Evolutionary conservation across 2,888 invertebrate genomes (phyloP).

Genomic region (Toxonevra muliebris): DNA sequence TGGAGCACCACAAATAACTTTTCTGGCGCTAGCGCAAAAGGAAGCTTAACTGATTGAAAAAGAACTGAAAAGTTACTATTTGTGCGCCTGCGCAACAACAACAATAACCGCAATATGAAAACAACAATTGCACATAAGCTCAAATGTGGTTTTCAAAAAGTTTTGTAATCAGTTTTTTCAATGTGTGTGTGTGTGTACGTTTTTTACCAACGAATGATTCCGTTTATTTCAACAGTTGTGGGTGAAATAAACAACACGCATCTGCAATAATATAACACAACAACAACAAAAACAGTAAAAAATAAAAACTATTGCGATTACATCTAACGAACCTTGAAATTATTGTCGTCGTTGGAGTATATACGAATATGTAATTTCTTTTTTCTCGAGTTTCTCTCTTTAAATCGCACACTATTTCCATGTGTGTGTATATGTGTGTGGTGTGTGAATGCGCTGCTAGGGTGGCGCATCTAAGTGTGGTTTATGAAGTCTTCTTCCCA

Average conservation of each 20-base stretch:
- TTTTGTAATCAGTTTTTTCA: not conserved
- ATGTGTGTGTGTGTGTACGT: no score
- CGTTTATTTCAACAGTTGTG: no score
- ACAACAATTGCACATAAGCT: not conserved
- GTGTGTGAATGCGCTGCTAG: no score
- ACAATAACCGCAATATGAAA: constrained; percentile 1
- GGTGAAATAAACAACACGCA: no score
- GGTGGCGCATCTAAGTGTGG: no score
- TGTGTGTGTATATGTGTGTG: no score
- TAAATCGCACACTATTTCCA: not conserved
- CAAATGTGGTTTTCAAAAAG: not conserved
- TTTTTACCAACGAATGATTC: no score
- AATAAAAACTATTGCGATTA: constrained; percentile 42
- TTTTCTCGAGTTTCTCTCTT: constrained; percentile 18
- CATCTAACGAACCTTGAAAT: constrained; percentile 63
- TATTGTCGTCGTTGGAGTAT: constrained; percentile 52
- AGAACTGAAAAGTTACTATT: not conserved
- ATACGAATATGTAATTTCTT: constrained; percentile 21
- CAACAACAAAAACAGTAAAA: no score
- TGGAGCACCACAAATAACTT: not conserved
- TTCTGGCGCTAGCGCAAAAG: not conserved
- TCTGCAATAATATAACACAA: no score
- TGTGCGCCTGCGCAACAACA: constrained; percentile 3
- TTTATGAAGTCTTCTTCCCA: no score
- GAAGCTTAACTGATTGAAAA: not conserved